Conservation (phyloP, 1,140 invertebrate species). For the Chrysomallon squamiferum region DNA sequence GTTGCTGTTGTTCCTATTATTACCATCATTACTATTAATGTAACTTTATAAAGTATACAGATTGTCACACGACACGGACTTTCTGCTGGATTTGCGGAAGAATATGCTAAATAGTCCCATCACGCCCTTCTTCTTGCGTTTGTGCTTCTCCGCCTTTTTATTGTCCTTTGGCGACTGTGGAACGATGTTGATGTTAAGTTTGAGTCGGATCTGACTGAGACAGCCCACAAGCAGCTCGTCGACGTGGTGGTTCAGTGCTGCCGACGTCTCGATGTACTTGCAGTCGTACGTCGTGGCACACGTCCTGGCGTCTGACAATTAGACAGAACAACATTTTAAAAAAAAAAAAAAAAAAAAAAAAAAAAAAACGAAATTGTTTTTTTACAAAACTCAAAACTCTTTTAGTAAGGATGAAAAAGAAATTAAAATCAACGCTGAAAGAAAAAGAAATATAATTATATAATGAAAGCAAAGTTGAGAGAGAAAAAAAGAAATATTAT, state of each 20-base stretch:
- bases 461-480: too few relatives aligned
- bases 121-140: constrained; percentile 13
- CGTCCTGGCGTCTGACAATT: constrained; percentile 41
- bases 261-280: constrained; percentile 84
- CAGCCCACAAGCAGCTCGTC: constrained; percentile 82
- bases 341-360: too few relatives aligned
- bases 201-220: constrained; percentile 67
- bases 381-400: too few relatives aligned
- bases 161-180: constrained; percentile 18
- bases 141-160: constrained; percentile 12
- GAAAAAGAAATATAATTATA: too few relatives aligned
- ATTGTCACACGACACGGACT: constrained; percentile 1
- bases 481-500: too few relatives aligned
- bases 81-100: constrained; percentile 11
- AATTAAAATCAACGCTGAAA: too few relatives aligned
- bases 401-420: too few relatives aligned
- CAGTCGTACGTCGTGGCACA: constrained; percentile 76
- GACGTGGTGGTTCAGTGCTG: constrained; percentile 80
- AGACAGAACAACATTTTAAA: background rate
- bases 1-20: too few relatives aligned
- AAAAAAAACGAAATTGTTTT: too few relatives aligned
- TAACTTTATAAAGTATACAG: background rate
- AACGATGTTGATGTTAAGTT: constrained; percentile 28
- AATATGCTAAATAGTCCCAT: constrained; percentile 22
- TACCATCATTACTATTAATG: too few relatives aligned